A percentile compares a stretch with the other conserved stretches of the same genome.
These are phyloP conservation scores for Sclerurus mexicanus DNA, from an alignment of 2,113 vertebrate genomes.

Conservation along the genomic window DNA sequence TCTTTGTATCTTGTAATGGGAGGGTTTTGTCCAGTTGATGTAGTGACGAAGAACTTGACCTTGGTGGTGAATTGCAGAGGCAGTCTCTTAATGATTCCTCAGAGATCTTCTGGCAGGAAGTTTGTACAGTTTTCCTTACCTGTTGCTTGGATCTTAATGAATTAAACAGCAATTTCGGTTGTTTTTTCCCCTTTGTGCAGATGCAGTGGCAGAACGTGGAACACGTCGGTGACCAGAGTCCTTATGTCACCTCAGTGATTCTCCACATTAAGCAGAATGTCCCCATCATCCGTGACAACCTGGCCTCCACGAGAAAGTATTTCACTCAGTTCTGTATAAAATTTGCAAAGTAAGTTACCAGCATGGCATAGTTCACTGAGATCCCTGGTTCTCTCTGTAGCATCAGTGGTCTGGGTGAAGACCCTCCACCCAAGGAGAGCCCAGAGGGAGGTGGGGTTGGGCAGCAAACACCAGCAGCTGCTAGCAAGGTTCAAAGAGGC, in stretches of 20 bases:
- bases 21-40: neutral
- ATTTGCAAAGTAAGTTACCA: conserved; percentile 90
- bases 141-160: neutral
- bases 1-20: neutral
- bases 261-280: conserved; percentile 98
- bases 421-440: neutral
- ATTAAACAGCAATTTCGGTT: neutral
- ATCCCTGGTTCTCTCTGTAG: neutral
- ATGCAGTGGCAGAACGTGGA: conserved; percentile 99
- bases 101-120: conserved; percentile 23
- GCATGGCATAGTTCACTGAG: accelerated
- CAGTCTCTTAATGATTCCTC: neutral
- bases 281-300: conserved; percentile 94
- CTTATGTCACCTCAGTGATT: conserved; percentile 97
- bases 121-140: neutral
- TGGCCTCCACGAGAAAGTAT: conserved; percentile 96
- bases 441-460: neutral
- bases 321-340: conserved; percentile 99
- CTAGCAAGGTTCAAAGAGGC: neutral
- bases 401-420: neutral
- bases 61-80: neutral
- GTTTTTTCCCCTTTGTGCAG: conserved; percentile 67
- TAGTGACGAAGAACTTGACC: neutral
- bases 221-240: conserved; percentile 97
- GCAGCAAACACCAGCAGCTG: neutral